Conservation (phyloP, 2,797 vertebrate species). For the Melopsittacus undulatus region DNA sequence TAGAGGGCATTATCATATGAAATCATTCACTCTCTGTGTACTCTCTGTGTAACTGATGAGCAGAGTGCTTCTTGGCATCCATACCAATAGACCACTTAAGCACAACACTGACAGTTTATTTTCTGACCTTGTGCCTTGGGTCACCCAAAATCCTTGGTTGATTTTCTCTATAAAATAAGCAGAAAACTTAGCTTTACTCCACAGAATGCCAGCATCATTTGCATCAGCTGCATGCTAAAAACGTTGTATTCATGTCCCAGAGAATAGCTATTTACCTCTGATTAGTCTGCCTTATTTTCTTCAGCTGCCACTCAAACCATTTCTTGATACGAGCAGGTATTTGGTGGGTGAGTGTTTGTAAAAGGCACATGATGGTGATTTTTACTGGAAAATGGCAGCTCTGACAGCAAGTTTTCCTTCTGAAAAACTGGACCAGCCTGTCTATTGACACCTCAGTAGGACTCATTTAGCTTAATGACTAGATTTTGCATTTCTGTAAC, state of each 20-base stretch:
- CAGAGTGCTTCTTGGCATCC: background rate
- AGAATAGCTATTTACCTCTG: background rate
- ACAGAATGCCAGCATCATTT: background rate
- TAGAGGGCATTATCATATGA: background rate
- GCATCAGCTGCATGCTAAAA: background rate
- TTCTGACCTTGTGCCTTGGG: background rate
- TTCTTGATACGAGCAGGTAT: background rate
- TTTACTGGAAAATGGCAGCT: background rate
- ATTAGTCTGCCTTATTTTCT: background rate
- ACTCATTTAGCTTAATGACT: background rate
- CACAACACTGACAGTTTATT: background rate
- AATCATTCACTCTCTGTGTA: background rate
- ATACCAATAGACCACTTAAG: constrained; percentile 11
- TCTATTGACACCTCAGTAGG: background rate
- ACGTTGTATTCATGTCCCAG: too few relatives aligned
- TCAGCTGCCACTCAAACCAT: background rate
- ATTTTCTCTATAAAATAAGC: background rate
- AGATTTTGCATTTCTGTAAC: background rate
- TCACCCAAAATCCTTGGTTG: background rate
- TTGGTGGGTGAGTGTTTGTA: background rate
- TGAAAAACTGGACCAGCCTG: background rate
- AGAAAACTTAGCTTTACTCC: background rate
- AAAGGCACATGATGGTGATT: background rate
- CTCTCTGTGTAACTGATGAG: background rate
- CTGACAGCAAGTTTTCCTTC: background rate